Evolutionary conservation across 37 sponge, comb jelly and placozoan species (phyloP), one percentile per base, ranked within the genome.

Genomic region (Amphimedon queenslandica): DNA sequence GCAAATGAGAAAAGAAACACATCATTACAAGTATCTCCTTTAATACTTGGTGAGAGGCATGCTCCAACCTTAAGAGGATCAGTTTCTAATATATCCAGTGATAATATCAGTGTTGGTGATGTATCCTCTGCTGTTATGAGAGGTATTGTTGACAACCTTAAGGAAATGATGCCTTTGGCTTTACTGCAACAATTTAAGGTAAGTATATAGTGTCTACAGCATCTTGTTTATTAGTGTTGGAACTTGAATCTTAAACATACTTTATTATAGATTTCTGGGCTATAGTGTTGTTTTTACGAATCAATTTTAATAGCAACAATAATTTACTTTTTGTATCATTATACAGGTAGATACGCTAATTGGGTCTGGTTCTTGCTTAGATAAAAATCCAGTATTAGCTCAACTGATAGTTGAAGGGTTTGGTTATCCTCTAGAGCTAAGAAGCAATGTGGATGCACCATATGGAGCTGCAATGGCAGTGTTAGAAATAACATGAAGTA

Each of bases 21-120:
- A 25, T 57, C 79, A 10, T 57, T 96, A 51, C 40, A 55, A 10
- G 67, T 89, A 37, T 47, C 56, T 39, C 95, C 95, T 0, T 57
- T 58, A 20, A 58, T 95, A 66, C 84, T 88, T 69, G 99, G 99
- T 0, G 99, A 99, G 71, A 79, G 99, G 18, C 99, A 99, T 80
- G 43, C 10, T 0, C 91, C 94, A 1, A 38, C 42, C 10, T 51
- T 23, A 37, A 80, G 57, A 35, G 99, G 91, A 0, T 55, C 76
- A 37, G 88, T 92, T 20, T 47, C 61, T 0, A 77, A 87, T 53
- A 43, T 99, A 10, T 47, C n/a, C 1, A 57, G 75, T 0, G 69
- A 78, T 28, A 85, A 84, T 31, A 56, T 82, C 24, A 71, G 72
- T 4, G 40, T 95, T 4, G 91, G 87, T 38, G 86, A 87, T 27